Percentiles rank a stretch among this genome's conserved stretches.
Conservation (phyloP, 2,888 invertebrate genomes). For the Caenorhabditis sp. region DNA sequence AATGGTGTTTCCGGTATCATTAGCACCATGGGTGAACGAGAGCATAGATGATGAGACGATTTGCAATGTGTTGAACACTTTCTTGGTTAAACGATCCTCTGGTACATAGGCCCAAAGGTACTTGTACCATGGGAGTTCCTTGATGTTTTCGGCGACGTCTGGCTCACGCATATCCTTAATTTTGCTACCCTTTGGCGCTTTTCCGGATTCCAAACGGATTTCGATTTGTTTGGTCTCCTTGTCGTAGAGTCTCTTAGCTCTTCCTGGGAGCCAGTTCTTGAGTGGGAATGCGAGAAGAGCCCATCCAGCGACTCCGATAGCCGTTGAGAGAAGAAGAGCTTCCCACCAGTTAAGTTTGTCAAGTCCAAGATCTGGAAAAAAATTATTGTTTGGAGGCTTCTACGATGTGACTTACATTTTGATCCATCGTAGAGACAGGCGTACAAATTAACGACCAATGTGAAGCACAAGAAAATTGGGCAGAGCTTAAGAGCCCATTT, state of each 20-base stretch:
- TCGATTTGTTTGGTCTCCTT: constrained; percentile 40
- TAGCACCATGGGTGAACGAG: constrained; percentile 96
- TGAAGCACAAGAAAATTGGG: constrained; percentile 75
- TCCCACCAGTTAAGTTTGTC: constrained; percentile 45
- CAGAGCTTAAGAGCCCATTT: constrained; percentile 45
- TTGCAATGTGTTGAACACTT: constrained; percentile 80
- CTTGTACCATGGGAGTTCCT: constrained; percentile 56
- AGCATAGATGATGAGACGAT: constrained; percentile 95
- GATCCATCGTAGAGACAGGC: constrained; percentile 89
- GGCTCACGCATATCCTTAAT: constrained; percentile 48
- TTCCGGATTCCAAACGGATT: constrained; percentile 40
- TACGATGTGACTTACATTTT: constrained; percentile 41
- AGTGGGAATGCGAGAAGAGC: constrained; percentile 45
- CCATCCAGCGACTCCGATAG: constrained; percentile 43
- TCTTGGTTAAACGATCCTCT: constrained; percentile 51
- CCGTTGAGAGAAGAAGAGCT: constrained; percentile 42
- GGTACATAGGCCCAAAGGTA: constrained; percentile 49
- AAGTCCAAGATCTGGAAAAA: constrained; percentile 50
- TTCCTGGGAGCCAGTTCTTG: constrained; percentile 41
- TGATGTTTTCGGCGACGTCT: constrained; percentile 38
- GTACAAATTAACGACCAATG: constrained; percentile 91
- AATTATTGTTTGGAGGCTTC: neutral
- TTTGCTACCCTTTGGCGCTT: constrained; percentile 35
- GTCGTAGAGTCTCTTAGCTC: constrained; percentile 44
- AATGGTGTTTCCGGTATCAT: constrained; percentile 73